Evolutionary conservation across 2,797 vertebrate species (phyloP).

Genomic region (Leptatherina wallacei): DNA sequence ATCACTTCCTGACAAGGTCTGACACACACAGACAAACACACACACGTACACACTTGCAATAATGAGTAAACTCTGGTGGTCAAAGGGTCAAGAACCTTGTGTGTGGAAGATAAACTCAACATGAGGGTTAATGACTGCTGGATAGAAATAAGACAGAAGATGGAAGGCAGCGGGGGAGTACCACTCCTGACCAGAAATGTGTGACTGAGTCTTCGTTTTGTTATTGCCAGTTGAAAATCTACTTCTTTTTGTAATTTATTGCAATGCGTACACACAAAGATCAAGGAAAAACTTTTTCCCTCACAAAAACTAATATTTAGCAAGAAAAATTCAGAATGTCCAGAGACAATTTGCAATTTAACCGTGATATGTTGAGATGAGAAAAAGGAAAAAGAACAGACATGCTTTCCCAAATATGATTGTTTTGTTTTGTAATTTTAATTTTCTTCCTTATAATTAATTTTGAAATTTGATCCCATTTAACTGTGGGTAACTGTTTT

Average conservation of each 20-base stretch:
- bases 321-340: too few relatives aligned
- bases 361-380: too few relatives aligned
- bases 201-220: neutral
- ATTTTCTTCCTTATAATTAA: neutral
- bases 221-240: neutral
- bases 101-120: slow-evolving; percentile 70
- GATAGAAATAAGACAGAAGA: slow-evolving; percentile 42
- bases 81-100: slow-evolving; percentile 71
- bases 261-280: neutral
- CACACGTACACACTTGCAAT: slow-evolving; percentile 32
- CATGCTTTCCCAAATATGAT: too few relatives aligned
- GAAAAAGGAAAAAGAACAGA: too few relatives aligned
- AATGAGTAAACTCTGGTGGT: slow-evolving; percentile 75
- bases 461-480: neutral
- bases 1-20: slow-evolving; percentile 42
- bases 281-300: too few relatives aligned
- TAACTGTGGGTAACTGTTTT: neutral
- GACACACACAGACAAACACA: slow-evolving; percentile 33
- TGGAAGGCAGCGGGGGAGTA: slow-evolving; percentile 9
- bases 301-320: too few relatives aligned
- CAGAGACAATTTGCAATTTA: too few relatives aligned
- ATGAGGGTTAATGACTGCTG: slow-evolving; percentile 72
- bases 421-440: too few relatives aligned
- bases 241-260: neutral
- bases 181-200: slow-evolving; percentile 10